phyloP scores from a whole-genome alignment of 1,140 invertebrate species.

The Steinernema feltiae region DNA sequence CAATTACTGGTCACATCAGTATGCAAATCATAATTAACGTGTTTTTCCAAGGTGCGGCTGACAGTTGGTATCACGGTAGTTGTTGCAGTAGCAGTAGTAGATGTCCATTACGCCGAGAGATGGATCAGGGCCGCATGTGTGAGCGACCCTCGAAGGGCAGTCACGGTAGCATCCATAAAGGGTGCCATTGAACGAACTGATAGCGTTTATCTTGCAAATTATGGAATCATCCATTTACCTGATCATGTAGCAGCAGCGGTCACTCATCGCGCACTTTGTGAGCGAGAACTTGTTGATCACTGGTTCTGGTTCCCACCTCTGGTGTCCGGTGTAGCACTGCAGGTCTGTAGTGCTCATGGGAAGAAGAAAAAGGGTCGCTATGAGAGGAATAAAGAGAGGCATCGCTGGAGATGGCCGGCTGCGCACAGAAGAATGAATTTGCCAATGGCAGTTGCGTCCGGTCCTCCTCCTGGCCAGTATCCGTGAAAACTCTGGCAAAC shows the following conservation, averaged over 20 bases:
- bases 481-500: not conserved
- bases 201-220: not conserved
- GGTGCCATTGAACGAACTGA: not conserved
- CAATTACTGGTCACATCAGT: not conserved
- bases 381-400: not conserved
- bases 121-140: not conserved
- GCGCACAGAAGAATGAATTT: too few relatives aligned
- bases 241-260: slow-evolving; percentile 1
- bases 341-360: not conserved
- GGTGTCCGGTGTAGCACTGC: not conserved
- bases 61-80: not conserved
- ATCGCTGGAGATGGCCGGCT: not conserved
- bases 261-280: not conserved
- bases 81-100: not conserved
- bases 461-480: too few relatives aligned
- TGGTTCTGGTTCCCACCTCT: not conserved
- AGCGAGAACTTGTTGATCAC: not conserved
- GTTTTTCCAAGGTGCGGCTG: not conserved
- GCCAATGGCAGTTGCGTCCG: too few relatives aligned
- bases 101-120: not conserved
- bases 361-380: not conserved
- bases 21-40: not conserved
- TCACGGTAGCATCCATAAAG: not conserved
- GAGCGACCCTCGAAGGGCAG: not conserved
- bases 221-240: not conserved